phyloP scores from a whole-genome alignment of 1,140 invertebrate species.

The Agraylea sexmaculata region DNA sequence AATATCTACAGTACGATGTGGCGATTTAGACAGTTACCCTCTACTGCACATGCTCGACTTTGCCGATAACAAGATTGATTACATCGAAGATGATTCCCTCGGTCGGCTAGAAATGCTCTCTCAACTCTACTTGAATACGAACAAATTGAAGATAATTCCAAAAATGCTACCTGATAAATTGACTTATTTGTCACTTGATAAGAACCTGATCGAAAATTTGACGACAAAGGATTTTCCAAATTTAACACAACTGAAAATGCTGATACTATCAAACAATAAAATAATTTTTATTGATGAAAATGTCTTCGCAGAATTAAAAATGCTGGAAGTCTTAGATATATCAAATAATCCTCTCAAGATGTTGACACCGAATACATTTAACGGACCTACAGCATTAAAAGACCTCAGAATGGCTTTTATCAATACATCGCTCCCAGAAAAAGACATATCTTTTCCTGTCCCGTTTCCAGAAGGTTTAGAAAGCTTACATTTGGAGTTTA shows the following conservation, averaged over 20 bases:
- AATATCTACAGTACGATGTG: conserved; percentile 58
- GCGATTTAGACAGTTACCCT: conserved; percentile 84
- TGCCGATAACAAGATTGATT: conserved; percentile 60
- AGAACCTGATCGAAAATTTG: conserved; percentile 51
- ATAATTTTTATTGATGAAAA: conserved; percentile 53
- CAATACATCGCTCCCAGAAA: conserved; percentile 42
- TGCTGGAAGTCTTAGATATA: conserved; percentile 58
- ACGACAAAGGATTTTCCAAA: conserved; percentile 54
- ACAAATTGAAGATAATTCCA: conserved; percentile 54
- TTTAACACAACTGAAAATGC: conserved; percentile 53
- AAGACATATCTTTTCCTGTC: conserved; percentile 56
- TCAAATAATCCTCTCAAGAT: conserved; percentile 63
- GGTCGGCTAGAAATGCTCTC: conserved; percentile 68
- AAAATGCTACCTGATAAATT: conserved; percentile 37
- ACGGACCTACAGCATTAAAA: conserved; percentile 49
- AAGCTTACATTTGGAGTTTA: conserved; percentile 59
- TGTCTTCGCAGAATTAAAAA: conserved; percentile 51
- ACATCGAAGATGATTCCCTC: conserved; percentile 77
- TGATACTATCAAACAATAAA: conserved; percentile 56
- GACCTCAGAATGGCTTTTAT: conserved; percentile 57
- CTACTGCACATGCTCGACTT: conserved; percentile 69
- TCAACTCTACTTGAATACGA: conserved; percentile 68
- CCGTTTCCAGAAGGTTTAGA: conserved; percentile 55
- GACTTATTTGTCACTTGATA: conserved; percentile 36
- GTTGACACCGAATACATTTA: conserved; percentile 52